Base-by-base conservation (phyloP, 2,797 vertebrate species). In the Luscinia megarhynchos region DNA sequence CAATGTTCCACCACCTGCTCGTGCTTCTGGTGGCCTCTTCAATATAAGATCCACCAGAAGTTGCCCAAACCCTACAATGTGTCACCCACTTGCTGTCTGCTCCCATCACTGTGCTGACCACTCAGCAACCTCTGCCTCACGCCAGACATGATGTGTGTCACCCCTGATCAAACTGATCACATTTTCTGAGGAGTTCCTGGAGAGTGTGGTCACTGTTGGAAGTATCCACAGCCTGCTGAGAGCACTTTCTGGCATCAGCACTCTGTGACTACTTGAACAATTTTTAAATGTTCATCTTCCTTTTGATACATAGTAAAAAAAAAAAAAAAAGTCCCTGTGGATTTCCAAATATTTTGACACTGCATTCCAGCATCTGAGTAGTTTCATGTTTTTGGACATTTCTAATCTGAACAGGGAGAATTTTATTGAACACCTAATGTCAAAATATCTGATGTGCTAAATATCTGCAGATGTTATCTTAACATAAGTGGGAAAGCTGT, bases 391-490 rank as follows among this genome's bases (percentile, higher is more conserved):
- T 81, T 40, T 73, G 12, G 79, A 55, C 57, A 19, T 68, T 90
- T 89, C 90, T 78, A 84, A 82, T 95, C 89, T 83, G 87, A 87
- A 85, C 43, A 61, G 83, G 83, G 79, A 74, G 75, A 85, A 77
- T 87, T 77, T 96, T 83, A 90, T 86, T 94, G 73, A 51, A 62
- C 88, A 96, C 92, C 92, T 94, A 86, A 67, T 38, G 24, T 90
- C 84, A 94, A 94, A 93, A 84, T 87, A 70, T 57, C 78, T 76
- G 54, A 62, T 91, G 79, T 84, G 81, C 41, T 96, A 94, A 96
- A 90, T 94, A 87, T 70, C 77, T 93, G 66, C 96, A 97, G 94
- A 96, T 96, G 89, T 95, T 92, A 94, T 93, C 73, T 96, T 69
- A 57, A 55, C 18, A 14, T 69, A 80, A 95, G 73, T 84, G 87